A percentile compares a stretch with the other conserved stretches of the same genome.
phyloP scores from a whole-genome alignment of 2,888 invertebrate genomes.

The Allolobophora icterica region DNA sequence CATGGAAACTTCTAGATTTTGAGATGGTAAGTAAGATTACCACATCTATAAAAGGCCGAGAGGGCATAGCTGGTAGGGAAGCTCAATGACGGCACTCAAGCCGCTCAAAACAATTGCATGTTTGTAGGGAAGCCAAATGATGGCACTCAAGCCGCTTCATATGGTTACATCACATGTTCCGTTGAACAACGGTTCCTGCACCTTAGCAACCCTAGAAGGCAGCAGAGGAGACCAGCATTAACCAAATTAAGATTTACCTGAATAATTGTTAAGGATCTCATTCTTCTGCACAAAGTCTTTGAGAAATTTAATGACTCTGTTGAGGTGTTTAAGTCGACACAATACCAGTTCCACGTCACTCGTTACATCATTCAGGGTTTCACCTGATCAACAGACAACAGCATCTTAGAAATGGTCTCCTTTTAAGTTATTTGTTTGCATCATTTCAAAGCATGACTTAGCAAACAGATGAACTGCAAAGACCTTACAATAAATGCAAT shows the following conservation, averaged over 20 bases:
- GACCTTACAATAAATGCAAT: neutral
- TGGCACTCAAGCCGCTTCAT: neutral
- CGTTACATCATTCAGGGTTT: neutral
- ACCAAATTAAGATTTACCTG: neutral
- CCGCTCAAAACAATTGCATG: neutral
- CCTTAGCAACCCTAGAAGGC: neutral
- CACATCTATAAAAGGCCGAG: no score
- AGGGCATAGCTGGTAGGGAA: neutral
- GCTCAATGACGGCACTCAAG: neutral
- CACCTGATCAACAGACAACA: neutral
- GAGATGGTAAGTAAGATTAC: no score
- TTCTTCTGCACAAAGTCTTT: neutral
- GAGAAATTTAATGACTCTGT: conserved; percentile 1
- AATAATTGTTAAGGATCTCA: neutral
- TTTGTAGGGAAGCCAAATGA: neutral
- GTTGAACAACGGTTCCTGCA: no score
- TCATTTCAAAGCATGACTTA: neutral
- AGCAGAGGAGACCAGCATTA: neutral
- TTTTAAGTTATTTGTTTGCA: neutral
- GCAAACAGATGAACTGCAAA: neutral
- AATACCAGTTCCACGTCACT: neutral
- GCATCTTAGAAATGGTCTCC: neutral
- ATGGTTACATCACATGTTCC: neutral
- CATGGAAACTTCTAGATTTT: no score
- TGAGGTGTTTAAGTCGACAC: neutral